Conservation (phyloP, 2,888 invertebrate genomes). For the Hymenopus coronatus region DNA sequence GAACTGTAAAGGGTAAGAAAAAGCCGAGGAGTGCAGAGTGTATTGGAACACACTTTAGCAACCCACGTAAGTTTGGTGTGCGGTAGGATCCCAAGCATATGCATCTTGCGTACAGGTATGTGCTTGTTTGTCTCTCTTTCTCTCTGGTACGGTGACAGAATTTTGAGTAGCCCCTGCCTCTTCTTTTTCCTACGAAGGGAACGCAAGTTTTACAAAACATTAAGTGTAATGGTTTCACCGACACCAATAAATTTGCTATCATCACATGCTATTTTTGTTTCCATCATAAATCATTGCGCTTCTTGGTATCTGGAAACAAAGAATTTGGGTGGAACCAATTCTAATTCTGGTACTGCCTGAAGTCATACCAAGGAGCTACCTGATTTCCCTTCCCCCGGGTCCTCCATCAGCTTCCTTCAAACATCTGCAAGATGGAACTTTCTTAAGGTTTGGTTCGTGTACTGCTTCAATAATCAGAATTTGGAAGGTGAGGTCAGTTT, state of each 20-base stretch:
- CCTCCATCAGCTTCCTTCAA: too few relatives aligned
- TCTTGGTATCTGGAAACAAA: too few relatives aligned
- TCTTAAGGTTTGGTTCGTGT: too few relatives aligned
- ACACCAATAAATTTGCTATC: neutral
- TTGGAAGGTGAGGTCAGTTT: too few relatives aligned
- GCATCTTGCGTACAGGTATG: neutral
- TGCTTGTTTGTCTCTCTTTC: neutral
- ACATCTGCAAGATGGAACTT: too few relatives aligned
- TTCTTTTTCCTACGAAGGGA: neutral
- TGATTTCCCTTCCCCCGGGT: too few relatives aligned
- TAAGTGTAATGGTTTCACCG: neutral
- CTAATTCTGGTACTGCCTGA: too few relatives aligned
- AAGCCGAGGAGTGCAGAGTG: neutral
- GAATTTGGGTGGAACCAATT: too few relatives aligned
- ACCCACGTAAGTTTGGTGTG: neutral
- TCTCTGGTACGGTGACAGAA: neutral
- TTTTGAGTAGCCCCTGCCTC: neutral
- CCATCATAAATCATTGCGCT: too few relatives aligned
- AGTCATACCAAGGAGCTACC: too few relatives aligned
- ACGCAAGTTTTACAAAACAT: neutral
- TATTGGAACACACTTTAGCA: neutral
- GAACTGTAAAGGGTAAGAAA: too few relatives aligned
- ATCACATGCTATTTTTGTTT: neutral
- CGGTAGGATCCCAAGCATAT: neutral
- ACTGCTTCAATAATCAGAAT: too few relatives aligned